Conservation (phyloP, 2,888 invertebrate genomes). For the Notodonta dromedarius region DNA sequence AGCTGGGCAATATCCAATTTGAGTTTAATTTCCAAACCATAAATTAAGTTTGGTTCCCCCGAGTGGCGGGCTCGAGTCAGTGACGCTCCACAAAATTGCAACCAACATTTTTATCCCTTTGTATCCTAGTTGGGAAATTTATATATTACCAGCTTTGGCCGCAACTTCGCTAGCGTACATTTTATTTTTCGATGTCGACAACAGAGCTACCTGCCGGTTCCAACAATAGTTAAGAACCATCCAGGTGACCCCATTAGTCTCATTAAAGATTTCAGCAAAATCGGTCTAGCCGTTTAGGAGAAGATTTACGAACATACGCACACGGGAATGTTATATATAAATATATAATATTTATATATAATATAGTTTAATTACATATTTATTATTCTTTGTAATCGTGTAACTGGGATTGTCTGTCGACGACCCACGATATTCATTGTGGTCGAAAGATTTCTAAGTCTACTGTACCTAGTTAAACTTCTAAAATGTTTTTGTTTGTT, state of each 20-base stretch:
- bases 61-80: conserved; percentile 68
- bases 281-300: too few species aligned
- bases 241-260: too few species aligned
- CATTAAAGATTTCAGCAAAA: too few species aligned
- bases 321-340: too few species aligned
- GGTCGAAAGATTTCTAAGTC: conserved; percentile 48
- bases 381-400: conserved; percentile 68
- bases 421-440: conserved; percentile 51
- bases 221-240: too few species aligned
- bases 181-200: too few species aligned
- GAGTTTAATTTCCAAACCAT: conserved; percentile 81
- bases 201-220: too few species aligned
- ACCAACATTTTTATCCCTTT: conserved; percentile 77
- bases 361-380: conserved; percentile 48
- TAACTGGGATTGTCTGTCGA: conserved; percentile 63
- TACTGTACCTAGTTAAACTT: conserved; percentile 41
- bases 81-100: conserved; percentile 74
- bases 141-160: too few species aligned
- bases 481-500: conserved; percentile 45
- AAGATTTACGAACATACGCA: conserved; percentile 29
- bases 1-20: conserved; percentile 77
- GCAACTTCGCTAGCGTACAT: too few species aligned
- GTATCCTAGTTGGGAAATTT: conserved; percentile 67
- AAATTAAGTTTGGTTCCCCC: conserved; percentile 81
- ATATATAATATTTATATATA: too few species aligned